Evolutionary conservation across 2,888 invertebrate genomes (phyloP).

Genomic region (Lasius fuliginosus): DNA sequence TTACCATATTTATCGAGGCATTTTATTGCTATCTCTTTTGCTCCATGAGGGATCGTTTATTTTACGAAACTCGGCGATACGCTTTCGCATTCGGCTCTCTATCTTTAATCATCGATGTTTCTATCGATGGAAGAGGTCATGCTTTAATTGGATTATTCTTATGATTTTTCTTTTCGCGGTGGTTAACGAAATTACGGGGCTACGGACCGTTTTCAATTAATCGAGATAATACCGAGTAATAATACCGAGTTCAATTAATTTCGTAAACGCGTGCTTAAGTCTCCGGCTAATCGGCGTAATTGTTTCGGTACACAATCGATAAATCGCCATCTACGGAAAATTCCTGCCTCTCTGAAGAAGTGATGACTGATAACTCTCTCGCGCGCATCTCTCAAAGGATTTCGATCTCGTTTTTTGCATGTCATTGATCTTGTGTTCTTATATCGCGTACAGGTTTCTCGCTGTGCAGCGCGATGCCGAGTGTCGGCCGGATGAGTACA

Average conservation of each 20-base stretch:
- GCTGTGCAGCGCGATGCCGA: conserved; percentile 41
- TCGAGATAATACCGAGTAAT: too few species aligned
- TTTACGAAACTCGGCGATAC: not conserved
- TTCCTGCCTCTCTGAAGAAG: conserved; percentile 42
- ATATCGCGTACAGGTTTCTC: conserved; percentile 49
- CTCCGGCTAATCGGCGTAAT: conserved; percentile 63
- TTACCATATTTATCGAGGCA: not conserved
- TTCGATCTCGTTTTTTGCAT: not conserved
- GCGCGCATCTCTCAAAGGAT: conserved; percentile 52
- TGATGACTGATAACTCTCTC: conserved; percentile 68
- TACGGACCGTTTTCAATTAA: not conserved
- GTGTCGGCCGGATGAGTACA: conserved; percentile 32
- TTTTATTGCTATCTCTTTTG: not conserved
- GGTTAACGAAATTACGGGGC: conserved; percentile 32
- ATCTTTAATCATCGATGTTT: conserved; percentile 1
- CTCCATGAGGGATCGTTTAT: not conserved
- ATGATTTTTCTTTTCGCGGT: not conserved
- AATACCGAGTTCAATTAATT: conserved; percentile 53
- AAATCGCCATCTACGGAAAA: conserved; percentile 62
- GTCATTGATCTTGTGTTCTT: not conserved
- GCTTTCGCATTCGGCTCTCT: not conserved
- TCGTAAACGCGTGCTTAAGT: conserved; percentile 36
- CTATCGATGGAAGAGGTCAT: not conserved
- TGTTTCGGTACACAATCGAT: conserved; percentile 68
- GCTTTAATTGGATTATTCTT: conserved; percentile 3